Evolutionary conservation across 2,888 invertebrate species (phyloP).

Genomic region (Ctena decussata): DNA sequence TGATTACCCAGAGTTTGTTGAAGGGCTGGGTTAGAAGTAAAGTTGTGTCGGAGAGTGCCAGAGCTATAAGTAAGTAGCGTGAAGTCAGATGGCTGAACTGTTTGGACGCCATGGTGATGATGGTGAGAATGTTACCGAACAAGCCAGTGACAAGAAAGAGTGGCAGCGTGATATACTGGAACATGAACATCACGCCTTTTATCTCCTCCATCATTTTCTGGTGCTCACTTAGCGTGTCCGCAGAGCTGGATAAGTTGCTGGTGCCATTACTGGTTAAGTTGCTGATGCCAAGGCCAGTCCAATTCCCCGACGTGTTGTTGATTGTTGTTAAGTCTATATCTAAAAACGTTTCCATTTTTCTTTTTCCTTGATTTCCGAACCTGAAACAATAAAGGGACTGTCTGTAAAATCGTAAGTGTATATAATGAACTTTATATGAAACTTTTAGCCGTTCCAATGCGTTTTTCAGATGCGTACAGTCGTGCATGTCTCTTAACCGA

Average conservation of each 20-base stretch:
- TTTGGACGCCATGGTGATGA: constrained; percentile 65
- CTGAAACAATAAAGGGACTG: too few species aligned
- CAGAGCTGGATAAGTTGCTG: not conserved
- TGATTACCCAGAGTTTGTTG: constrained; percentile 68
- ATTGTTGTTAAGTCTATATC: too few species aligned
- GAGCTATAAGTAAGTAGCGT: constrained; percentile 64
- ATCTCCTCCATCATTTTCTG: not conserved
- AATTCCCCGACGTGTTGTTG: not conserved
- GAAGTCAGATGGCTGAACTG: constrained; percentile 61
- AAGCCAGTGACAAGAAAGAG: constrained; percentile 64
- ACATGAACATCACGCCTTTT: not conserved
- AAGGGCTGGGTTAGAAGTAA: constrained; percentile 69
- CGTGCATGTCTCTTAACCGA: too few species aligned
- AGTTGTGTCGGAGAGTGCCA: constrained; percentile 72
- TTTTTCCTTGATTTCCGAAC: too few species aligned
- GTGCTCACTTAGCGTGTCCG: not conserved
- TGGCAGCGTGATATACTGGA: constrained; percentile 42
- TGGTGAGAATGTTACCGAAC: constrained; percentile 68
- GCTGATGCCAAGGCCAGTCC: not conserved
- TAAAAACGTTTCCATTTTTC: too few species aligned
- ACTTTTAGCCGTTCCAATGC: too few species aligned
- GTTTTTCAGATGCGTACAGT: too few species aligned
- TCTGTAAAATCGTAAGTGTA: too few species aligned
- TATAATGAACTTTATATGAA: too few species aligned
- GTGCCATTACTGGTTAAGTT: not conserved